Evolutionary conservation across 2,888 invertebrate genomes (phyloP).

Genomic region (Oligia latruncula): DNA sequence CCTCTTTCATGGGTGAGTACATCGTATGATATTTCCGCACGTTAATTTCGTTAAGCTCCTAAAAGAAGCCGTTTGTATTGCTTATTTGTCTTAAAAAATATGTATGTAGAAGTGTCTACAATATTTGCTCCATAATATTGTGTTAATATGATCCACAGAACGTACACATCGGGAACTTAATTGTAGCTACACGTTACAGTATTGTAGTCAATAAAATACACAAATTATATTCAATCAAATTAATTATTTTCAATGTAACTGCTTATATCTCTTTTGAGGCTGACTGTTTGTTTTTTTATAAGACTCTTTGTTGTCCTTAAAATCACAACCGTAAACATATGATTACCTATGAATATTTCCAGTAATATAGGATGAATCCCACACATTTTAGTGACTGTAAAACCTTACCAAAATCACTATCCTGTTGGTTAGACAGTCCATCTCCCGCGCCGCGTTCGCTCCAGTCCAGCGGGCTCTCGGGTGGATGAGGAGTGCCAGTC

Average conservation of each 20-base stretch:
- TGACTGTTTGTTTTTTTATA: neutral
- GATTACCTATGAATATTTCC: neutral
- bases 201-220: neutral
- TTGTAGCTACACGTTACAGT: neutral
- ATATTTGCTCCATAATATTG: neutral
- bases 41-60: neutral
- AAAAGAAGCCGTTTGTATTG: neutral
- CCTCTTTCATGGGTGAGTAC: neutral
- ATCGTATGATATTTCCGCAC: neutral
- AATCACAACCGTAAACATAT: neutral
- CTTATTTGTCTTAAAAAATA: too few relatives aligned
- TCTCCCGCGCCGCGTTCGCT: slow-evolving; percentile 94
- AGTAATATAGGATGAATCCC: neutral
- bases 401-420: slow-evolving; percentile 94
- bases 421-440: slow-evolving; percentile 96
- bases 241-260: neutral
- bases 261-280: neutral
- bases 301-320: neutral
- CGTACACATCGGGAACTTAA: neutral
- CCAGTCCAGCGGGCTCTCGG: slow-evolving; percentile 91
- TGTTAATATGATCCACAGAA: neutral
- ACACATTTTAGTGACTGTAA: neutral
- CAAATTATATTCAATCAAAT: neutral
- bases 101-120: too few relatives aligned
- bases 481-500: slow-evolving; percentile 77